Conservation (phyloP, 2,888 invertebrate genomes). For the Hylaea fasciaria region DNA sequence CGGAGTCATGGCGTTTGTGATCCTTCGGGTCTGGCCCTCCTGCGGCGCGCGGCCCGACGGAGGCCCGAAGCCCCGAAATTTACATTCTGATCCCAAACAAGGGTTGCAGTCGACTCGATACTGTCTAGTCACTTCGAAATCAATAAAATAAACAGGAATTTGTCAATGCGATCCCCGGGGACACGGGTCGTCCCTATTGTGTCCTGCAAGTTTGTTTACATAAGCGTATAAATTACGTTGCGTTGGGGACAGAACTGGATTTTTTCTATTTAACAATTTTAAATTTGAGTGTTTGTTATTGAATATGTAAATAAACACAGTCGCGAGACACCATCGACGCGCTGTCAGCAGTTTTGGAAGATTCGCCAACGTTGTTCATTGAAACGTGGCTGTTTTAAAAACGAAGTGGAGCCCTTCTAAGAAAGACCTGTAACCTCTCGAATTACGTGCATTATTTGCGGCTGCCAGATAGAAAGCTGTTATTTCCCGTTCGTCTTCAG, state of each 20-base stretch:
- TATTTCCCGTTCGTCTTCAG: conserved; percentile 57
- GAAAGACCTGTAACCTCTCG: background rate
- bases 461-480: conserved; percentile 48
- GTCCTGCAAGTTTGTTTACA: conserved; percentile 59
- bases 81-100: conserved; percentile 71
- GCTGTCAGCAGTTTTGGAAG: too few relatives aligned
- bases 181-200: conserved; percentile 47
- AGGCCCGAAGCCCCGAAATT: conserved; percentile 68
- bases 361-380: too few relatives aligned
- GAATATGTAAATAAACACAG: conserved; percentile 2
- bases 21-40: conserved; percentile 62
- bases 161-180: conserved; percentile 59
- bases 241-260: conserved; percentile 43
- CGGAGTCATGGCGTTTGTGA: conserved; percentile 60
- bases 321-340: too few relatives aligned
- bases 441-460: conserved; percentile 33
- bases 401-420: too few relatives aligned
- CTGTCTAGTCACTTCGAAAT: conserved; percentile 63
- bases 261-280: conserved; percentile 38
- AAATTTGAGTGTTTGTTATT: conserved; percentile 9
- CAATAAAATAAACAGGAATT: conserved; percentile 64
- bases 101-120: conserved; percentile 57
- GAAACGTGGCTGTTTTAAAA: too few relatives aligned
- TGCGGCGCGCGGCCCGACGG: conserved; percentile 64
- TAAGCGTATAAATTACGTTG: conserved; percentile 45